Evolutionary conservation across 1,140 invertebrate genomes (phyloP).

Genomic region (Adelges cooleyi): DNA sequence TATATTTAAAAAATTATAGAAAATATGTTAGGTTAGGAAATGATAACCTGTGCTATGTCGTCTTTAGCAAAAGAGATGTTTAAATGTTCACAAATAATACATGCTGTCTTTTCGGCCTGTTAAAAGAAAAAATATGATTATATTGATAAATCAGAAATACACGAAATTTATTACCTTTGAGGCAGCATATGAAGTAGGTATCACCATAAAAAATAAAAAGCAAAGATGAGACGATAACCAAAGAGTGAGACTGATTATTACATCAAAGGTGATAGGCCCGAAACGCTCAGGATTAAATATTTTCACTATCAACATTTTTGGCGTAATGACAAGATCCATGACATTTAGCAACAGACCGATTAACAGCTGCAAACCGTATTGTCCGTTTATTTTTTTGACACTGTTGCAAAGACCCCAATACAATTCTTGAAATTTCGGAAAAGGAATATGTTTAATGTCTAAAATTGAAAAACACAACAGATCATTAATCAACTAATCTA

Average conservation of each 20-base stretch:
- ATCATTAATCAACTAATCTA: too few species aligned
- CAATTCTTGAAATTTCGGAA: constrained; percentile 24
- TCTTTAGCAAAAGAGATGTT: too few species aligned
- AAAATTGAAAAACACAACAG: too few species aligned
- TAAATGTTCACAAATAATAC: too few species aligned
- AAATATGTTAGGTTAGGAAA: too few species aligned
- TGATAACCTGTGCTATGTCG: too few species aligned
- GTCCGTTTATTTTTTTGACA: constrained; percentile 28
- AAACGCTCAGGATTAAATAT: constrained; percentile 31
- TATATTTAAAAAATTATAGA: too few species aligned
- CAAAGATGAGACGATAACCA: constrained; percentile 31
- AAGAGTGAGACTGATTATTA: constrained; percentile 28
- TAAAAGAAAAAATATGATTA: too few species aligned
- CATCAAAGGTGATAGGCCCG: constrained; percentile 28
- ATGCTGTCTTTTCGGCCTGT: too few species aligned
- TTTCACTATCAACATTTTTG: constrained; percentile 31
- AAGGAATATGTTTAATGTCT: not conserved
- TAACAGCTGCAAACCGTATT: constrained; percentile 30
- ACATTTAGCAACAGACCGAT: constrained; percentile 28
- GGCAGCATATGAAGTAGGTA: constrained; percentile 25
- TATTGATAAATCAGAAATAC: too few species aligned
- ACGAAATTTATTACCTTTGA: too few species aligned
- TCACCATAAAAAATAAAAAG: constrained; percentile 29
- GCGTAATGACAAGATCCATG: constrained; percentile 30
- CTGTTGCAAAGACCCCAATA: constrained; percentile 31